phyloP scores from a whole-genome alignment of 2,797 vertebrate genomes.

The Sebastes iracundus region DNA sequence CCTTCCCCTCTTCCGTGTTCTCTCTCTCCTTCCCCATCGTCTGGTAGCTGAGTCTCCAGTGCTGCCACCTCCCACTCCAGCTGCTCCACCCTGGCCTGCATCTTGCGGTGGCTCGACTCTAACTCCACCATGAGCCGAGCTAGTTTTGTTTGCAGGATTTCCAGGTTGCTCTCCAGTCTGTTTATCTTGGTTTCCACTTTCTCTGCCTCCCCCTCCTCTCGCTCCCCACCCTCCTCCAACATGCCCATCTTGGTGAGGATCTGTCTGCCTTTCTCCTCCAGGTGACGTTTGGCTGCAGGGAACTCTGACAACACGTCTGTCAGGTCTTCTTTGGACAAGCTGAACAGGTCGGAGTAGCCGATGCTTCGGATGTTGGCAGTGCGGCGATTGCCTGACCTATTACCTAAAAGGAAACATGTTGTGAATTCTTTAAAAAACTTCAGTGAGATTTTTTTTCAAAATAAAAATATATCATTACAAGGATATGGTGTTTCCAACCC shows the following conservation, averaged over 20 bases:
- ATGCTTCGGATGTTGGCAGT: conserved; percentile 95
- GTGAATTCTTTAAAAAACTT: neutral
- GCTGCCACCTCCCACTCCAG: conserved; percentile 69
- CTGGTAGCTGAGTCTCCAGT: conserved; percentile 35
- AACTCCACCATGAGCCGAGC: conserved; percentile 87
- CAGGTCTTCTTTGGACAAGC: conserved; percentile 93
- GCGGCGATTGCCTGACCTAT: conserved; percentile 91
- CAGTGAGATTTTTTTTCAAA: neutral
- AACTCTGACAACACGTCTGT: conserved; percentile 88
- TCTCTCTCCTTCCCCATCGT: conserved; percentile 1
- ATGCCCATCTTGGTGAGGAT: conserved; percentile 92
- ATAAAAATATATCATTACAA: neutral
- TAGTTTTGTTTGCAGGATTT: conserved; percentile 85
- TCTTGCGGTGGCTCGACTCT: conserved; percentile 75
- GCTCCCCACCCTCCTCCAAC: conserved; percentile 77
- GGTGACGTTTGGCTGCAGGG: conserved; percentile 85
- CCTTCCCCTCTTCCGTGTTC: conserved; percentile 47
- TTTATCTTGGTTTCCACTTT: conserved; percentile 83
- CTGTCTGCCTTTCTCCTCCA: conserved; percentile 93
- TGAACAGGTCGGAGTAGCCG: conserved; percentile 94
- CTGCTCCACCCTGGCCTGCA: conserved; percentile 75
- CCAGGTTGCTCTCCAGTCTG: conserved; percentile 86
- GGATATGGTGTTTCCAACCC: neutral
- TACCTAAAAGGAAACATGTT: conserved; percentile 79
- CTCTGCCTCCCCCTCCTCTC: conserved; percentile 54